Percentiles rank a stretch among this genome's conserved stretches.
Evolutionary conservation across 2,113 vertebrate genomes (phyloP).

Genomic region (Sinocyclocheilus grahami): DNA sequence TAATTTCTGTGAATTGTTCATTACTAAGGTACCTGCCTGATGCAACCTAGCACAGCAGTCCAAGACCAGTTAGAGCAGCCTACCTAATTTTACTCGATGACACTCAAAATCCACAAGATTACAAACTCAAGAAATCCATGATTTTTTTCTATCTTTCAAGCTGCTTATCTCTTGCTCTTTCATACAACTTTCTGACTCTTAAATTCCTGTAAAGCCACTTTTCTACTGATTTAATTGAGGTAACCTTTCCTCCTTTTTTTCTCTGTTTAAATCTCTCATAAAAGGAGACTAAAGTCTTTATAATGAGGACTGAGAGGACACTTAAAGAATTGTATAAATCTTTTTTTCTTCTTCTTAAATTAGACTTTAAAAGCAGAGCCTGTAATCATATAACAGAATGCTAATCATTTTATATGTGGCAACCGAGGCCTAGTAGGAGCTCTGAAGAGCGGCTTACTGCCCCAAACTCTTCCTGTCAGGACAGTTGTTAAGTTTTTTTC

Average conservation of each 20-base stretch:
- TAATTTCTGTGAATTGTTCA: background rate
- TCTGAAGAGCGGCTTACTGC: slow-evolving; percentile 64
- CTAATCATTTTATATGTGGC: slow-evolving; percentile 74
- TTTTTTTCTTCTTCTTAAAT: slow-evolving; percentile 53
- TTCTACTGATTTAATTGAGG: slow-evolving; percentile 9
- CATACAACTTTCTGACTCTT: background rate
- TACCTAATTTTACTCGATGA: background rate
- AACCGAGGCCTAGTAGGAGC: slow-evolving; percentile 62
- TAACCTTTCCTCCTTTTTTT: slow-evolving; percentile 17
- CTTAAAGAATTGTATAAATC: slow-evolving; percentile 68
- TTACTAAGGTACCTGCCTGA: background rate
- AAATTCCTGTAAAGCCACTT: slow-evolving; percentile 36
- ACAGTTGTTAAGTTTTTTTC: slow-evolving; percentile 66
- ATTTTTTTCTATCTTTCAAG: background rate
- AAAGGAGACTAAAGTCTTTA: slow-evolving; percentile 60
- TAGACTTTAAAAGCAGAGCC: slow-evolving; percentile 60
- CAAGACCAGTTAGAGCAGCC: background rate
- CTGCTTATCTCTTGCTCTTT: slow-evolving; percentile 3
- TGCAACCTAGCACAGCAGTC: background rate
- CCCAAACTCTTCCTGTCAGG: slow-evolving; percentile 61
- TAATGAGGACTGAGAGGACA: slow-evolving; percentile 73
- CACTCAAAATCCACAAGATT: slow-evolving; percentile 23
- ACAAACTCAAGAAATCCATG: background rate
- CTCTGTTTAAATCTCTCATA: slow-evolving; percentile 52
- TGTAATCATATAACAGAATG: slow-evolving; percentile 71